Base-by-base conservation (phyloP, 2,888 invertebrate genomes). In the Leucophenga montana region DNA sequence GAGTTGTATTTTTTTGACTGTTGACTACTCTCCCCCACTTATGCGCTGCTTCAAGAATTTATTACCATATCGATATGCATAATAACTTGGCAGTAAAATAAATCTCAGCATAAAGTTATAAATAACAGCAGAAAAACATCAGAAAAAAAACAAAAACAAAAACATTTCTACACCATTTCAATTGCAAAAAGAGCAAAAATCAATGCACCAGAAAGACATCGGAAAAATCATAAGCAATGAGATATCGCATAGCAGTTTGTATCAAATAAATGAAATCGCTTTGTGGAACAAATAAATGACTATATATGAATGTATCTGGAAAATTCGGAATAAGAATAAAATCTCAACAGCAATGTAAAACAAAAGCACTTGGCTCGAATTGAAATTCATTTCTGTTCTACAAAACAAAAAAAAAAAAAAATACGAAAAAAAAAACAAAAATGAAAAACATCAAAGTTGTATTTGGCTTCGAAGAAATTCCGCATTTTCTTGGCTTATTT, bases 81-180 rank as follows among this genome's bases (percentile, higher is more conserved):
- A 83, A 83, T 83, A 83, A 82, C 81, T 81, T 77, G 83, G 81
- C 83, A 78, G 82, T 82, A 82, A 83, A 83, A 83, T 83, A 83
- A 83, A 83, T 82, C 82, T 81, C 79, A 73, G 75, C 71, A 75
- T 77, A 77, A 82, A 75, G 81, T 79, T 75, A 83, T 83, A 83
- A 83, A 83, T 83, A 82, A 80, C 50, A 27, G 1, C 31, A 27
- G 3, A 50, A 56, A 56, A 56, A 44, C 5, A 67, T 46, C 20
- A 14, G 46, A 57, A 53, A 57, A 67, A 57, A 56, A 22, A 71
- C 77, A 77, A 78, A 78, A 80, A 80, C 77, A 57, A 27, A 57
- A 22, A 4, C 5, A 27, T 20, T 39, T 73, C 76, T 80, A 80
- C 79, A 22, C 0, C 5, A 27, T 20, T 39, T 73, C 76, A 81